Base-by-base conservation (phyloP, 2,888 invertebrate genomes). In the Malacosoma neustria region DNA sequence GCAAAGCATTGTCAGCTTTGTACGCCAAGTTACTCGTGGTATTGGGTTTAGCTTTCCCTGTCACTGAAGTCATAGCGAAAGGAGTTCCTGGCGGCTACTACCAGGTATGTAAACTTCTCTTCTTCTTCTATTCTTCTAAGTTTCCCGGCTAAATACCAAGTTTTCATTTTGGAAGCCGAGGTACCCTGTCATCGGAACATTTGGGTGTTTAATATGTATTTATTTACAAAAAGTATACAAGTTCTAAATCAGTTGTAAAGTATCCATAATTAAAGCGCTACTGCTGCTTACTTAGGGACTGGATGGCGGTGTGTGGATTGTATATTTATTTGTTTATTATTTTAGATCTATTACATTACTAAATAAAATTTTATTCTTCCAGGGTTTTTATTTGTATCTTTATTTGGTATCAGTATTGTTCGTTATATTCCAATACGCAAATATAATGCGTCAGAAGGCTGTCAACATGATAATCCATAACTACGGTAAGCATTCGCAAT, bases 1-100 rank as follows among this genome's bases (percentile, higher is more conserved):
- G 92, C 48, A 89, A 90, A 40, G 90, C 92, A 3, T 71, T 95
- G 32, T 95, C 95, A 30, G 93, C 93, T 2, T 86, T 96, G 14
- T 97, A 96, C 73, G 94, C 93, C 38, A 95, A 96, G 68, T 82
- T 96, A 9, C 73, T 97, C 40, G 93, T 96, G 9, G 92, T 96
- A 3, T 79, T 94, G 46, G 95, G 95, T 5, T 89, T 95, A 30
- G 94, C 95, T 11, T 91, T 97, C 57, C 96, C 96, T 2, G 89
- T 96, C 42, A 94, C 96, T 2, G 94, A 96, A 81, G 93, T 94
- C 35, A 92, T 95, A 44, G 92, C 94, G 3, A 88, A 89, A 34
- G 90, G 91, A 54, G 93, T 95, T 13, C 91, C 93, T 11, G 88
- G 89, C 15, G 89, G 90, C 39, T 91, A 92, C 61, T 94, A 94